phyloP scores from a whole-genome alignment of 2,113 vertebrate species.

The Falcunculus frontatus region DNA sequence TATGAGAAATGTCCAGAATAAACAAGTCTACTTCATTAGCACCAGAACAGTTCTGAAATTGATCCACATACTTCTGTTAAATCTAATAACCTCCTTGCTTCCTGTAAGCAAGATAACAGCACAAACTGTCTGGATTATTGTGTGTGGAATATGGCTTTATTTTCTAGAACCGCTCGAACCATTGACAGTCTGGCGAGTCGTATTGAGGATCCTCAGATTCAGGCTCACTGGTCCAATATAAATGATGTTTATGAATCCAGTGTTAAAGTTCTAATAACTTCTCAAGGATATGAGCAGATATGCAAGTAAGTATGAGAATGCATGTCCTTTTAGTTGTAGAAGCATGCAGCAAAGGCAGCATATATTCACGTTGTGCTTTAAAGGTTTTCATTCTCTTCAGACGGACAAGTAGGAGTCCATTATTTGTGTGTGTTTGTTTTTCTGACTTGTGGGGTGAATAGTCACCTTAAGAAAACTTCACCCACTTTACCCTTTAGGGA shows the following conservation, averaged over 20 bases:
- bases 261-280: constrained; percentile 97
- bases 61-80: neutral
- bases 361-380: neutral
- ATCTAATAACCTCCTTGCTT: neutral
- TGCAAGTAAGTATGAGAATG: constrained; percentile 89
- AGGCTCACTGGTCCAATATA: constrained; percentile 98
- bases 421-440: neutral
- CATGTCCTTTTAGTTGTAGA: neutral
- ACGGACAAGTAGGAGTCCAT: neutral
- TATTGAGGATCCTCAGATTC: constrained; percentile 97
- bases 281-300: constrained; percentile 98
- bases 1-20: neutral
- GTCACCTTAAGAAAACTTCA: neutral
- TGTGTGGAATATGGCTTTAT: neutral
- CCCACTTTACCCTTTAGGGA: neutral
- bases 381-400: neutral
- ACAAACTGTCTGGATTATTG: neutral
- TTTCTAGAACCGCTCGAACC: constrained; percentile 87
- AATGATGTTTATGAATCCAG: constrained; percentile 97
- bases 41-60: neutral
- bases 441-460: neutral
- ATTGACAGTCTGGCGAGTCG: constrained; percentile 94
- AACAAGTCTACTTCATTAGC: neutral
- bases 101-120: neutral
- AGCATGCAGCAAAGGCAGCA: neutral